phyloP scores from a whole-genome alignment of 2,797 vertebrate species.

The Pipistrellus pygmaeus region DNA sequence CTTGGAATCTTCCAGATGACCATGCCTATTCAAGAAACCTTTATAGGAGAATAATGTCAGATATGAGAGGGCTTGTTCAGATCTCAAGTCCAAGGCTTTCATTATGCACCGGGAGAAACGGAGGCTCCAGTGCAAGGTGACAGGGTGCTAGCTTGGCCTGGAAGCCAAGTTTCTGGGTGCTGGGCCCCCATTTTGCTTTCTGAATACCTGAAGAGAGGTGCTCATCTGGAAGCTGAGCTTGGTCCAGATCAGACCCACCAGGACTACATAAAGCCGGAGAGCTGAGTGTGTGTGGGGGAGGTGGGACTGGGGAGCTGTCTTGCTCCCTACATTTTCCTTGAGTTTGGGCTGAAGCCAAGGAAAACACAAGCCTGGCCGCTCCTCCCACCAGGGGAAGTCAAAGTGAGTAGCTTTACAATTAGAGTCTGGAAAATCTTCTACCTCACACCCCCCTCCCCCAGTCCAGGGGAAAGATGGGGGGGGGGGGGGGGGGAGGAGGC shows the following conservation, averaged over 20 bases:
- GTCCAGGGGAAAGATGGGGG: background rate
- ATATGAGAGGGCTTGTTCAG: background rate
- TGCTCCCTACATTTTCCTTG: constrained; percentile 52
- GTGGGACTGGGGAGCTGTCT: constrained; percentile 32
- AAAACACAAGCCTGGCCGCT: constrained; percentile 59
- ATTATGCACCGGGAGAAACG: background rate
- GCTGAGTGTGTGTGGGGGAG: background rate
- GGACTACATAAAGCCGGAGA: background rate
- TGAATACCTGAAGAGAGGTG: background rate
- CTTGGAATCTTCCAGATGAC: constrained; percentile 48
- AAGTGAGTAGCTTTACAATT: constrained; percentile 70
- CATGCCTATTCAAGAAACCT: background rate
- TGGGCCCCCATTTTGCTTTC: background rate
- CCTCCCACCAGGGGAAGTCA: constrained; percentile 63
- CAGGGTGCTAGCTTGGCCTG: background rate
- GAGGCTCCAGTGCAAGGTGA: background rate
- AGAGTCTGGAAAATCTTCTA: constrained; percentile 75
- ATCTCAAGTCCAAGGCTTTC: background rate
- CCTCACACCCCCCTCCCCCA: background rate
- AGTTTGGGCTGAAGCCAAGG: constrained; percentile 73
- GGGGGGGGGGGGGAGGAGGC: too few relatives aligned
- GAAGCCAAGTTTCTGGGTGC: background rate
- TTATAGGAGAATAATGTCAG: background rate
- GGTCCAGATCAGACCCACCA: background rate
- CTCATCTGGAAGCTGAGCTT: background rate